Conservation (phyloP, 2,797 vertebrate species). For the Helicolenus hilgendorfi region DNA sequence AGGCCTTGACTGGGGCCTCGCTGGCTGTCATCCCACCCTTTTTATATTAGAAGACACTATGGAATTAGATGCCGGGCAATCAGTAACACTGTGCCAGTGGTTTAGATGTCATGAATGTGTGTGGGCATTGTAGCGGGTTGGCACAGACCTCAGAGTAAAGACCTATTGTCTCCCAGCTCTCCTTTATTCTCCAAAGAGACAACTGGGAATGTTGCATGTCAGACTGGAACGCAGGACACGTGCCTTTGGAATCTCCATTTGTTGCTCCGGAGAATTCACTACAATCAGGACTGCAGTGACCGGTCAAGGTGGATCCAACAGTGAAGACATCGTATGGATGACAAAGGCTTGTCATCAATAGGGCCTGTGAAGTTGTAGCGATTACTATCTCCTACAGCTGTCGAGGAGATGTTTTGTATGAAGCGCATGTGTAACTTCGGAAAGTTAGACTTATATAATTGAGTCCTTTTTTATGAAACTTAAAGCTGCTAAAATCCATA, state of each 20-base stretch:
- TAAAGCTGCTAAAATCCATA: not conserved
- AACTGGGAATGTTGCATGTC: constrained; percentile 70
- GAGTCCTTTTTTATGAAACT: not conserved
- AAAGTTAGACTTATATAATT: not conserved
- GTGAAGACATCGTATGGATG: not conserved
- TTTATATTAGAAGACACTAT: constrained; percentile 32
- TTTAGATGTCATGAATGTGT: constrained; percentile 51
- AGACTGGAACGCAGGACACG: constrained; percentile 64
- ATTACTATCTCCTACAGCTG: not conserved
- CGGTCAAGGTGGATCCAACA: constrained; percentile 45
- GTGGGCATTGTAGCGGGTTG: constrained; percentile 27
- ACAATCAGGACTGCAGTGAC: constrained; percentile 27
- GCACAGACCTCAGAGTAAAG: constrained; percentile 17
- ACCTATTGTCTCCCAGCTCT: constrained; percentile 45
- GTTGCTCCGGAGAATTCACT: constrained; percentile 46
- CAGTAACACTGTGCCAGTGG: constrained; percentile 45
- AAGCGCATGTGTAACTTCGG: not conserved
- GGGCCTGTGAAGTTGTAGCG: not conserved
- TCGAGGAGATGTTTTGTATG: not conserved
- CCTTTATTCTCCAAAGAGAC: constrained; percentile 66
- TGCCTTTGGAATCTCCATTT: constrained; percentile 73
- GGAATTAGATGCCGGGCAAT: constrained; percentile 27
- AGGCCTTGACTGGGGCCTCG: constrained; percentile 65
- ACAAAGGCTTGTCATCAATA: not conserved
- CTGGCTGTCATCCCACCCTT: constrained; percentile 36